These are phyloP conservation scores for Euthynnus affinis DNA, from an alignment of 2,797 vertebrate species.

Conservation along the genomic window DNA sequence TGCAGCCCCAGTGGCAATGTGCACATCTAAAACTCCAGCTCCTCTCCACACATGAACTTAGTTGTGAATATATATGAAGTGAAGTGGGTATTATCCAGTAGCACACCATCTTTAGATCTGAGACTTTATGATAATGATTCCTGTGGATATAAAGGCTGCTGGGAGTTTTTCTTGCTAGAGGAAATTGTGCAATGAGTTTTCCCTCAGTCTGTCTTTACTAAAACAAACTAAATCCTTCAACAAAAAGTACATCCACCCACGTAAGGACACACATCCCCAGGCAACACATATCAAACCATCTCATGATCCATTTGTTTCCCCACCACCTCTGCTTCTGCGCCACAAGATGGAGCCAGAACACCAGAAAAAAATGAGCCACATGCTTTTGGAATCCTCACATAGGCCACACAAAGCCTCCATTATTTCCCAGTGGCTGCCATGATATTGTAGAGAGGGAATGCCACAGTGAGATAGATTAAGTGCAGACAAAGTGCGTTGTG, in stretches of 20 bases:
- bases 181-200: not conserved
- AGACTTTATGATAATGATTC: not conserved
- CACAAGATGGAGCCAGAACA: conserved; percentile 71
- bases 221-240: not conserved
- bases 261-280: conserved; percentile 4
- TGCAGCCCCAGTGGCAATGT: too few relatives aligned
- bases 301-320: not conserved
- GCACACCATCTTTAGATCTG: too few relatives aligned
- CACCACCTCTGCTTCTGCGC: conserved; percentile 8
- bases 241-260: not conserved
- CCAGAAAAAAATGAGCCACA: not conserved
- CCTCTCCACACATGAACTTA: too few relatives aligned
- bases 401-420: conserved; percentile 63
- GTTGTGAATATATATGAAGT: too few relatives aligned
- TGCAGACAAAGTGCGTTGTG: conserved; percentile 20
- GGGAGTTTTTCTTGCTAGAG: too few relatives aligned
- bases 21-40: too few relatives aligned
- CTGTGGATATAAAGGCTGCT: not conserved
- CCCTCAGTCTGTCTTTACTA: not conserved
- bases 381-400: not conserved
- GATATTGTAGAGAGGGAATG: conserved; percentile 24
- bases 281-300: not conserved
- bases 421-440: conserved; percentile 55
- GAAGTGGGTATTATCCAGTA: not conserved
- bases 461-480: conserved; percentile 21